Evolutionary conservation across 2,797 vertebrate genomes (phyloP).

Genomic region (Gallinago solitaria): DNA sequence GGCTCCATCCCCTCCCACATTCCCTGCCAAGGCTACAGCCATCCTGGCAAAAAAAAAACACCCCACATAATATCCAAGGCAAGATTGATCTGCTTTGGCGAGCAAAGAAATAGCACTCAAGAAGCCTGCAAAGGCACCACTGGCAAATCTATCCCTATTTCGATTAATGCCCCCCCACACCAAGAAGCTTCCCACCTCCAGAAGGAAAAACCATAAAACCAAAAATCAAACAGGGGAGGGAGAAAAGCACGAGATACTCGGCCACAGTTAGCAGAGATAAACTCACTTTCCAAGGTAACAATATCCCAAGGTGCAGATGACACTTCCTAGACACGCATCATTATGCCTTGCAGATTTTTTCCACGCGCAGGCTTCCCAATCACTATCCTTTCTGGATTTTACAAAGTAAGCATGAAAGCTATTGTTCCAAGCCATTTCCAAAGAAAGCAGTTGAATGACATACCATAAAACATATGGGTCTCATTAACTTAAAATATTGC

Average conservation of each 20-base stretch:
- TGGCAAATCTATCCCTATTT: background rate
- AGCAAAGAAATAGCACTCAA: background rate
- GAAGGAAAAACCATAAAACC: background rate
- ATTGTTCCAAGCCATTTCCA: constrained; percentile 70
- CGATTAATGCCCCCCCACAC: background rate
- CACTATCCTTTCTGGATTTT: constrained; percentile 19
- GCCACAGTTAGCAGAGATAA: rapidly evolving
- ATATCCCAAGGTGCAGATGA: background rate
- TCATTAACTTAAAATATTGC: constrained; percentile 65
- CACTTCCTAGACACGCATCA: background rate
- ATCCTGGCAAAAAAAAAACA: background rate
- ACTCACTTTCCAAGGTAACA: background rate
- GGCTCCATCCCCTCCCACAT: background rate
- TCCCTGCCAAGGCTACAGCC: background rate
- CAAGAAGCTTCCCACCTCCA: background rate
- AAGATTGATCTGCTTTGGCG: background rate
- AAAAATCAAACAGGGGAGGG: background rate
- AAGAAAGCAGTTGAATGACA: constrained; percentile 56
- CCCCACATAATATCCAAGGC: background rate
- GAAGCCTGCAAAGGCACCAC: background rate
- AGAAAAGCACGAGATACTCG: background rate
- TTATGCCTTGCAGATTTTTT: background rate
- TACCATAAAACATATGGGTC: constrained; percentile 61
- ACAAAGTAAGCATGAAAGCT: constrained; percentile 58
- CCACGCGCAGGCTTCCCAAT: background rate